Conservation (phyloP, 2,888 invertebrate species). For the Drosophila picticornis region DNA sequence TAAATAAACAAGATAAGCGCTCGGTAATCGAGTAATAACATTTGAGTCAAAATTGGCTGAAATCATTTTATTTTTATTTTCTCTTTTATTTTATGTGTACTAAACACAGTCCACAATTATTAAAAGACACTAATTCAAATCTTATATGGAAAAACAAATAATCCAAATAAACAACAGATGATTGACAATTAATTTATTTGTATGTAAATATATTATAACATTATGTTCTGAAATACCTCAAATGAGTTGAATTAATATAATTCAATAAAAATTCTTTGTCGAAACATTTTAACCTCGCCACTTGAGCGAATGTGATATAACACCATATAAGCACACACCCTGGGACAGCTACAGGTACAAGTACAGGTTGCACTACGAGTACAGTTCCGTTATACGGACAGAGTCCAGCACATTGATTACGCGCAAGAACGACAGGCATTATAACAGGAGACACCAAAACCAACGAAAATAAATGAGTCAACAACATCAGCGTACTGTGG, state of each 20-base stretch:
- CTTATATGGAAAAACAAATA: background rate
- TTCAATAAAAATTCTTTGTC: background rate
- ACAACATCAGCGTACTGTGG: slow-evolving; percentile 52
- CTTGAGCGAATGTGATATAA: background rate
- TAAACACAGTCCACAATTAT: background rate
- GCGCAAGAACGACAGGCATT: slow-evolving; percentile 4
- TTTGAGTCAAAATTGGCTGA: background rate
- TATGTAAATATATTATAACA: background rate
- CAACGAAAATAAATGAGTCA: slow-evolving; percentile 63
- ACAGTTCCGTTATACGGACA: slow-evolving; percentile 58
- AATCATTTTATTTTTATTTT: background rate
- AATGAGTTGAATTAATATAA: background rate
- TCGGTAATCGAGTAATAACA: background rate
- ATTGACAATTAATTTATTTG: background rate
- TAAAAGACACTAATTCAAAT: background rate
- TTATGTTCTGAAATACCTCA: background rate
- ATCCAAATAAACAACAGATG: background rate
- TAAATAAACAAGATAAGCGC: background rate
- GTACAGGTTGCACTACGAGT: slow-evolving; percentile 42
- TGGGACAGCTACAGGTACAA: background rate
- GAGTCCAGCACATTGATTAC: slow-evolving; percentile 27
- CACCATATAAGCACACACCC: background rate
- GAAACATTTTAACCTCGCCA: background rate
- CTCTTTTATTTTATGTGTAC: background rate
- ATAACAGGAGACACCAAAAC: slow-evolving; percentile 44